Evolutionary conservation across 2,113 vertebrate genomes (phyloP).

Genomic region (Promerops cafer): DNA sequence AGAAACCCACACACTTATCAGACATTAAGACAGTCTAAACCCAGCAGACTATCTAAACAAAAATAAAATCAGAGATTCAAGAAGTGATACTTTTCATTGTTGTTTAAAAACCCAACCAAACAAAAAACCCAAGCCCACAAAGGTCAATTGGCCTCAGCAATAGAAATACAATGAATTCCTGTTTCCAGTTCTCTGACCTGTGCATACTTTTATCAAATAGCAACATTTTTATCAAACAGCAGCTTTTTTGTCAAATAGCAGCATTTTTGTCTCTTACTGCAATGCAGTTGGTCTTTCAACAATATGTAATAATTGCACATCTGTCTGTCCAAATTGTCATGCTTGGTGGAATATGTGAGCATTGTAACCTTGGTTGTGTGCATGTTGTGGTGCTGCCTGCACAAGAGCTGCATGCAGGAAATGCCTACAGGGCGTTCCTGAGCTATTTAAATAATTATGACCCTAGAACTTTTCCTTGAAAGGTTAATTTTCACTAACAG

Average conservation of each 20-base stretch:
- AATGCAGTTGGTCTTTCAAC: not conserved
- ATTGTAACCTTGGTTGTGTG: not conserved
- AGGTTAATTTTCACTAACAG: not conserved
- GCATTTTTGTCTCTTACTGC: not conserved
- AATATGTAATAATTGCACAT: not conserved
- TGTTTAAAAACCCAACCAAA: not conserved
- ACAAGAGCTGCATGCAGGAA: not conserved
- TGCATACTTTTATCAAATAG: not conserved
- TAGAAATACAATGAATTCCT: not conserved
- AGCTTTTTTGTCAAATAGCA: not conserved
- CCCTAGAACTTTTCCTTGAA: not conserved
- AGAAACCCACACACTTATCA: not conserved
- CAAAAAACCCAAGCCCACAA: not conserved
- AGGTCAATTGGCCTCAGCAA: not conserved
- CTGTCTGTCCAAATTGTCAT: not conserved
- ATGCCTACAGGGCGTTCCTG: not conserved
- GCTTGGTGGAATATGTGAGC: not conserved
- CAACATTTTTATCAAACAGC: not conserved
- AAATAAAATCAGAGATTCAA: not conserved
- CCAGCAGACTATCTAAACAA: fast-evolving
- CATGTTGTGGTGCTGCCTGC: not conserved
- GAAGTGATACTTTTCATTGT: not conserved
- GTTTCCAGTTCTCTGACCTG: not conserved
- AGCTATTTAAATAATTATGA: not conserved
- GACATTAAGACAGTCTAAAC: not conserved